Evolutionary conservation across 2,888 invertebrate genomes (phyloP).

Genomic region (Stratiomys singularior): DNA sequence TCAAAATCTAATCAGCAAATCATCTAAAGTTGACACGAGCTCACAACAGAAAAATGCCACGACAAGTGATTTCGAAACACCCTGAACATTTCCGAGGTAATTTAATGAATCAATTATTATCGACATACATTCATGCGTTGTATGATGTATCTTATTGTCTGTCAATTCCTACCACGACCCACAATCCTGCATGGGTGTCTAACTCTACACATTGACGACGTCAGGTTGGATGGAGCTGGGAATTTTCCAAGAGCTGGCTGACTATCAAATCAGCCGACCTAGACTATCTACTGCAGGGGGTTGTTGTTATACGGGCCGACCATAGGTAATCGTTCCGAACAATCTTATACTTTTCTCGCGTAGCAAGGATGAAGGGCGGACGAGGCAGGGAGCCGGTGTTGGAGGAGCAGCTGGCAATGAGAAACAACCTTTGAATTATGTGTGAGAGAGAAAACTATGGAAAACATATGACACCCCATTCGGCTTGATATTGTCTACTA

Average conservation of each 20-base stretch:
- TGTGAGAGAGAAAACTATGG: constrained; percentile 39
- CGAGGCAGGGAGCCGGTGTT: too few relatives aligned
- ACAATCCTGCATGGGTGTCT: background rate
- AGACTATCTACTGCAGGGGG: background rate
- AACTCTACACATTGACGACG: background rate
- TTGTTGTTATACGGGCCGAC: background rate
- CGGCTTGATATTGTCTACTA: constrained; percentile 6
- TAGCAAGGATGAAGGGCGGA: too few relatives aligned
- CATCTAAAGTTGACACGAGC: background rate
- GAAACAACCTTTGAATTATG: background rate
- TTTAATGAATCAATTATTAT: constrained; percentile 39
- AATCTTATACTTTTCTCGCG: background rate
- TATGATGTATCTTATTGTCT: background rate
- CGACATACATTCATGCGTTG: background rate
- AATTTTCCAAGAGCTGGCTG: too few relatives aligned
- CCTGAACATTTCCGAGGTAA: constrained; percentile 33
- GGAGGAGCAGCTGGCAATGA: too few relatives aligned
- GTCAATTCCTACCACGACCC: background rate
- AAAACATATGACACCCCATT: constrained; percentile 39
- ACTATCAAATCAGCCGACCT: background rate
- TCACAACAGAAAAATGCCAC: constrained; percentile 5
- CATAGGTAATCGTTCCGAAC: background rate
- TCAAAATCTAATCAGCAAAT: background rate
- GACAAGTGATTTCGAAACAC: constrained; percentile 40
- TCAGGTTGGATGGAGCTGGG: background rate